Evolutionary conservation across 2,888 invertebrate genomes (phyloP).

Genomic region (Fragum sueziense): DNA sequence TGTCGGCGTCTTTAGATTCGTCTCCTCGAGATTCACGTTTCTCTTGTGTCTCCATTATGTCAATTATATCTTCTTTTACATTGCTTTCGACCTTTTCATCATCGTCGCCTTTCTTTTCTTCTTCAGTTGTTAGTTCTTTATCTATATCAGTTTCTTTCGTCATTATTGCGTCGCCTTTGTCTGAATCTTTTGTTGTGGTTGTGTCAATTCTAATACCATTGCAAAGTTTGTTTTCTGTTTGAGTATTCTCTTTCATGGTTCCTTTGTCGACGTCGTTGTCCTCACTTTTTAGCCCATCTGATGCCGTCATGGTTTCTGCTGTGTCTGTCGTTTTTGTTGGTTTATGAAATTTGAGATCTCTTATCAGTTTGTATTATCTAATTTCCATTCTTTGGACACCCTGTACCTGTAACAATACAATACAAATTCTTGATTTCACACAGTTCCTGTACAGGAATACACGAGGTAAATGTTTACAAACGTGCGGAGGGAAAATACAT

Average conservation of each 20-base stretch:
- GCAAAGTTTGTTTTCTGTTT: neutral
- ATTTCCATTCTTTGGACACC: neutral
- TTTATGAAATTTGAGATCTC: neutral
- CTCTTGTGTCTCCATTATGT: neutral
- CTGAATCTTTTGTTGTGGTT: neutral
- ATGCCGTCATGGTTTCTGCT: conserved; percentile 10
- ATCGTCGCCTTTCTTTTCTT: neutral
- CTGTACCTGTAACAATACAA: neutral
- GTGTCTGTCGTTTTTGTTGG: neutral
- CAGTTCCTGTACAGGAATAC: too few relatives aligned
- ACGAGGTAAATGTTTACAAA: too few relatives aligned
- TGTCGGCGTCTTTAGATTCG: neutral
- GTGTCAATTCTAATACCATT: neutral
- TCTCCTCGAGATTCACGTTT: conserved; percentile 7
- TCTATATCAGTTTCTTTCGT: too few relatives aligned
- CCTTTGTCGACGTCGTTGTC: neutral
- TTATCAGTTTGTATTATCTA: neutral
- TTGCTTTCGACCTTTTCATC: neutral
- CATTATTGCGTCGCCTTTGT: neutral
- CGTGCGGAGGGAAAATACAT: too few relatives aligned
- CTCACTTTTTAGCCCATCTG: conserved; percentile 1
- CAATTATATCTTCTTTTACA: neutral
- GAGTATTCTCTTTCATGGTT: neutral
- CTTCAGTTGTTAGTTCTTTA: too few relatives aligned
- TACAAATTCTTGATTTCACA: too few relatives aligned